Conservation (phyloP, 2,797 vertebrate genomes). For the Propithecus perrieri region DNA sequence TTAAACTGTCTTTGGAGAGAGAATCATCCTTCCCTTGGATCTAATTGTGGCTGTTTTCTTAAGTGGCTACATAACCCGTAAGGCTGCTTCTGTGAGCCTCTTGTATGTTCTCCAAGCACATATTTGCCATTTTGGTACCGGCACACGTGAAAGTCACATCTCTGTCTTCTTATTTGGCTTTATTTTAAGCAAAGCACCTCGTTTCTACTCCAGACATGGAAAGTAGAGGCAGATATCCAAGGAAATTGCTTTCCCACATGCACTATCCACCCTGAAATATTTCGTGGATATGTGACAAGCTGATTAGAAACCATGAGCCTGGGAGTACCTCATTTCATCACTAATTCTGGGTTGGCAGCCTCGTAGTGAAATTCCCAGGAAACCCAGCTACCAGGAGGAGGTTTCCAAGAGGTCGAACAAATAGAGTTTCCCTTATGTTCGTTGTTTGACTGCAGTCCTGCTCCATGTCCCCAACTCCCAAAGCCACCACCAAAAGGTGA, state of each 20-base stretch:
- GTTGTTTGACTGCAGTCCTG: not conserved
- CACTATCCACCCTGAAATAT: not conserved
- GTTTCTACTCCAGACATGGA: not conserved
- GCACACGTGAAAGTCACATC: rapidly evolving
- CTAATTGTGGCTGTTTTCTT: slow-evolving; percentile 21
- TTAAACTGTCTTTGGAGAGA: slow-evolving; percentile 49
- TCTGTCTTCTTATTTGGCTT: not conserved
- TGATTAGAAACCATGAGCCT: not conserved
- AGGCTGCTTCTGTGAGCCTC: not conserved
- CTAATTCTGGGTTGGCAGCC: not conserved
- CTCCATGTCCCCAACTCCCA: rapidly evolving
- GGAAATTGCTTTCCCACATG: not conserved
- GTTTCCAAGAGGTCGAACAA: not conserved
- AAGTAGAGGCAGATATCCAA: not conserved
- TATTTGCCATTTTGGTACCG: not conserved
- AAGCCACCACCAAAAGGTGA: not conserved
- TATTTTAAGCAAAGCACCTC: not conserved
- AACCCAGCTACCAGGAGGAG: not conserved
- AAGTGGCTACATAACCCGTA: not conserved
- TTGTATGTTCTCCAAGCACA: too few relatives aligned
- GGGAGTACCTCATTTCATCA: not conserved
- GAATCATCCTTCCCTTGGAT: slow-evolving; percentile 9
- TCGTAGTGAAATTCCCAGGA: not conserved
- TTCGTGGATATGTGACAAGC: not conserved
- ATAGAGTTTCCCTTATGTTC: not conserved